These are phyloP conservation scores for Aphrocallistes beatrix DNA, from an alignment of 37 sponge, comb jelly and placozoan species.

Conservation along the genomic window DNA sequence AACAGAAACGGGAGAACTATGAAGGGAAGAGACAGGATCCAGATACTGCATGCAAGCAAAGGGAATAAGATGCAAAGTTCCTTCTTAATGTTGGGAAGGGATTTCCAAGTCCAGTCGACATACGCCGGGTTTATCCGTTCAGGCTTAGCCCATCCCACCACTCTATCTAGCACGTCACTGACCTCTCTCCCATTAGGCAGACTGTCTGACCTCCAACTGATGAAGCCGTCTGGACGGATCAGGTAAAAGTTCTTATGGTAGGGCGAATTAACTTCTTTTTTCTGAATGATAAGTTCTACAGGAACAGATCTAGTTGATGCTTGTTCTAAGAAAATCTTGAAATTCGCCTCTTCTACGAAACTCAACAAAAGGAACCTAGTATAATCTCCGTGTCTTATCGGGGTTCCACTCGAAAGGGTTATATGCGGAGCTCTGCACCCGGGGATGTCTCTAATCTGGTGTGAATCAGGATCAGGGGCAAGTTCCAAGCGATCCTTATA, in stretches of 20 bases:
- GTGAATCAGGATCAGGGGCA: neutral
- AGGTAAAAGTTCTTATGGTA: slow-evolving; percentile 56
- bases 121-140: neutral
- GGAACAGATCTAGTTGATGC: neutral
- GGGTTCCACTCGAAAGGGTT: slow-evolving; percentile 28
- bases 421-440: slow-evolving; percentile 66
- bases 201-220: slow-evolving; percentile 51
- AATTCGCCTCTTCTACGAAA: neutral
- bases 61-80: neutral
- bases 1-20: neutral
- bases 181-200: slow-evolving; percentile 32
- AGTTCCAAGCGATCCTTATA: neutral
- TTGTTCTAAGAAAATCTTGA: neutral
- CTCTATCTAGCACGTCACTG: neutral
- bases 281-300: neutral
- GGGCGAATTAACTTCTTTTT: neutral
- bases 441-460: slow-evolving; percentile 26
- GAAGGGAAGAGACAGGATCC: neutral
- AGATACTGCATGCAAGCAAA: neutral
- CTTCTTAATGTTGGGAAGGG: neutral
- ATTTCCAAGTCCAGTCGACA: neutral
- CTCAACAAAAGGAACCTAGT: neutral
- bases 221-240: slow-evolving; percentile 58
- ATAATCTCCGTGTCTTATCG: slow-evolving; percentile 3
- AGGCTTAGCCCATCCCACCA: neutral